Conservation (phyloP, 2,113 vertebrate genomes). For the Myrmecophaga tridactyla region DNA sequence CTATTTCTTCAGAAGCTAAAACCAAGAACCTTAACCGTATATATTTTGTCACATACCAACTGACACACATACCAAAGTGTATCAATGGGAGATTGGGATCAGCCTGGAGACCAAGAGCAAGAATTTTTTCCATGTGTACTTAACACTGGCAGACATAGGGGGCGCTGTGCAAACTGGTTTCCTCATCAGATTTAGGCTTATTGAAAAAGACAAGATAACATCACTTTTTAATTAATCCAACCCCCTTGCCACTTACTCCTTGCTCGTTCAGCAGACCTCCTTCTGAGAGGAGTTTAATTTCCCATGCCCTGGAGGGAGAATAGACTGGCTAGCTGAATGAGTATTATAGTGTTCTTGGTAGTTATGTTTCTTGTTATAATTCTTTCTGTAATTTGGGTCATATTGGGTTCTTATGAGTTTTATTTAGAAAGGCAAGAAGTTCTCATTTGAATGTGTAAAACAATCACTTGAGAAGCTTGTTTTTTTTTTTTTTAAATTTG, state of each 20-base stretch:
- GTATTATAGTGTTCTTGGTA: not conserved
- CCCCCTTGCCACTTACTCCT: not conserved
- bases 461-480: not conserved
- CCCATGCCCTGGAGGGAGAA: not conserved
- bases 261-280: not conserved
- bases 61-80: not conserved
- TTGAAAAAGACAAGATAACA: not conserved
- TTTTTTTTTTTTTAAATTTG: not conserved
- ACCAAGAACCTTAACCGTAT: not conserved
- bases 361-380: not conserved
- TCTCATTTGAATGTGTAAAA: not conserved
- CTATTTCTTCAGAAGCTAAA: slow-evolving; percentile 6
- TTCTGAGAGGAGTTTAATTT: not conserved
- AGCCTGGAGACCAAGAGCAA: not conserved
- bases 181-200: not conserved
- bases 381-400: not conserved
- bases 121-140: not conserved
- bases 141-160: not conserved
- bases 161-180: not conserved
- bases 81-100: not conserved
- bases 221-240: not conserved
- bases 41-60: not conserved
- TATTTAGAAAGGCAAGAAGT: not conserved
- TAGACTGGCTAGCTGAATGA: not conserved
- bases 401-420: not conserved